phyloP scores from a whole-genome alignment of 2,113 vertebrate species.

The Lepus europaeus region DNA sequence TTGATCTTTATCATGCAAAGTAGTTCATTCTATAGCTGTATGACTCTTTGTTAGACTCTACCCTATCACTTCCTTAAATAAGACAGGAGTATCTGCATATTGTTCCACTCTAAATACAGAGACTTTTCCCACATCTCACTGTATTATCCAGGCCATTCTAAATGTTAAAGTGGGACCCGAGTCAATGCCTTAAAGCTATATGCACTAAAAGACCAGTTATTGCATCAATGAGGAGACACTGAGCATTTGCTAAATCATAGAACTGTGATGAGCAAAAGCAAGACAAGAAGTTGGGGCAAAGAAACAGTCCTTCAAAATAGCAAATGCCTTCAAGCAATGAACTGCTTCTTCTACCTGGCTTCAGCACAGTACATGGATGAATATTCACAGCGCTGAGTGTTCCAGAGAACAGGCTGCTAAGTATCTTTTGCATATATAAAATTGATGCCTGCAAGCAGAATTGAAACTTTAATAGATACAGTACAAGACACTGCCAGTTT shows the following conservation, averaged over 20 bases:
- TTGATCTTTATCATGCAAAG: background rate
- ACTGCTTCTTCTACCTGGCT: background rate
- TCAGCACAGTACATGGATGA: background rate
- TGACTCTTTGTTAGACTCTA: background rate
- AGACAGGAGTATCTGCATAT: background rate
- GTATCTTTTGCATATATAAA: background rate
- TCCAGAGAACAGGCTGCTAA: background rate
- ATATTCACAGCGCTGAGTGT: background rate
- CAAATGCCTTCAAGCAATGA: background rate
- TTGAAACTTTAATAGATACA: background rate
- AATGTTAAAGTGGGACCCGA: conserved; percentile 5
- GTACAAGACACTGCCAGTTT: background rate
- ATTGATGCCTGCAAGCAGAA: background rate
- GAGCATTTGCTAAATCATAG: background rate
- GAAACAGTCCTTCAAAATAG: background rate
- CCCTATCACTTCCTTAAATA: background rate
- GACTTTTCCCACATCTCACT: background rate
- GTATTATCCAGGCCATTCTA: background rate
- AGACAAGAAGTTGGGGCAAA: background rate
- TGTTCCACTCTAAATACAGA: background rate
- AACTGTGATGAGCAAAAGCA: background rate
- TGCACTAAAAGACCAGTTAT: background rate
- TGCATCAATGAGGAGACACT: background rate
- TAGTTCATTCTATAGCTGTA: background rate
- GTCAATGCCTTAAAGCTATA: background rate